phyloP scores from a whole-genome alignment of 30 jellyfish, hydroid and myxozoan genomes.

The Catostylus mosaicus region DNA sequence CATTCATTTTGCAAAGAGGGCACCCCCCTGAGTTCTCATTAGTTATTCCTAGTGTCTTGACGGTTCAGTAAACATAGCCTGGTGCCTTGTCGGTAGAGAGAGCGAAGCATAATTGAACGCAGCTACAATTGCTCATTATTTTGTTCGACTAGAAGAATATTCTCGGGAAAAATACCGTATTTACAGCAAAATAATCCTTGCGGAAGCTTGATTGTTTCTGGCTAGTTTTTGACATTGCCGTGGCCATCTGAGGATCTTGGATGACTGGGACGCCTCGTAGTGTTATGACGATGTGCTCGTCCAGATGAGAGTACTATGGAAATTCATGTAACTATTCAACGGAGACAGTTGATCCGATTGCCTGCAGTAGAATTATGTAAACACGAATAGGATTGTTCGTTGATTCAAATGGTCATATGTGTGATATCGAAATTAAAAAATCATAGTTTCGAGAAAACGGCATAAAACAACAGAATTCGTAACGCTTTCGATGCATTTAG shows the following conservation, averaged over 20 bases:
- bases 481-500: slow-evolving; percentile 38
- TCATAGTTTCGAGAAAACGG: background rate
- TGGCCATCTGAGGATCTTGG: background rate
- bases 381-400: slow-evolving; percentile 18
- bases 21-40: slow-evolving; percentile 70
- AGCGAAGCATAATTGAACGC: slow-evolving; percentile 37
- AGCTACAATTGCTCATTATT: slow-evolving; percentile 34
- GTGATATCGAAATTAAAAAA: background rate
- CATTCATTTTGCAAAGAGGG: background rate
- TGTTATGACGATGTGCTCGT: slow-evolving; percentile 5
- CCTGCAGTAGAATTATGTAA: slow-evolving; percentile 31
- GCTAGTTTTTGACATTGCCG: background rate
- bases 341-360: background rate
- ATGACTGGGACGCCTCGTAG: background rate
- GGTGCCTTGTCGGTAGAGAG: slow-evolving; percentile 70
- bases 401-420: slow-evolving; percentile 1
- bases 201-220: background rate
- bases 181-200: background rate
- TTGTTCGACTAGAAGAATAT: background rate
- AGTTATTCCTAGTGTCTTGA: slow-evolving; percentile 72
- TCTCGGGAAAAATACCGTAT: background rate
- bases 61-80: slow-evolving; percentile 83
- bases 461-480: slow-evolving; percentile 3
- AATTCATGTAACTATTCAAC: slow-evolving; percentile 4
- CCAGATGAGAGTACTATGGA: slow-evolving; percentile 27